Base-by-base conservation (phyloP, 2,113 vertebrate species). In the Prinia subflava region DNA sequence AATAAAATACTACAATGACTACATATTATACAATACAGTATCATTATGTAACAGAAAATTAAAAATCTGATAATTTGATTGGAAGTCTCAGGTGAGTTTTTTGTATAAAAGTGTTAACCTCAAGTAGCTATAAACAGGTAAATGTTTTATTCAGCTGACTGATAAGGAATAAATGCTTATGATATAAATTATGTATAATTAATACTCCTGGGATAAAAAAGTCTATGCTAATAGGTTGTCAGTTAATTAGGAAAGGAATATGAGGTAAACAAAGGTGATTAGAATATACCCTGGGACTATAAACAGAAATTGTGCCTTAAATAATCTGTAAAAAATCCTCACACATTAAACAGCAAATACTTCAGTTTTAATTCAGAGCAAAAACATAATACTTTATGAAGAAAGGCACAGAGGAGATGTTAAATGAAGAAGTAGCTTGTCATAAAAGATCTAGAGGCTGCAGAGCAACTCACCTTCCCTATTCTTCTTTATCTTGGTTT, bases 171-270 rank as follows among this genome's bases (percentile, higher is more conserved):
- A 98, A 98, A 97, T 98, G 97, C 97, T 98, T 98, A 97, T 97
- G 96, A 98, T 98, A 98, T 98, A 98, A 98, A 98, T 98, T 98
- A 98, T 97, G 97, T 98, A 97, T 98, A 98, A 98, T 98, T 98
- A 98, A 98, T 98, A 97, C 98, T 97, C 98, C 55, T 70, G 98
- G 98, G 98, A 97, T 97, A 95, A 98, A 97, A 97, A 98, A 97
- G 71, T 25, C 97, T 97, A 97, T 98, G 98, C 97, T 98, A 98
- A 98, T 98, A 98, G 96, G 97, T 97, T 98, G 98, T 97, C 96
- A 97, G 98, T 98, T 98, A 98, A 98, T 98, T 98, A 98, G 97
- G 97, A 97, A 98, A 98, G 96, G 97, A 97, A 98, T 97, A 97
- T 94, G 97, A 98, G 92, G 97, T 98, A 98, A 98, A 98, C 98